phyloP scores from a whole-genome alignment of 92 coral and sea anemone species.

The Porites cylindrica region DNA sequence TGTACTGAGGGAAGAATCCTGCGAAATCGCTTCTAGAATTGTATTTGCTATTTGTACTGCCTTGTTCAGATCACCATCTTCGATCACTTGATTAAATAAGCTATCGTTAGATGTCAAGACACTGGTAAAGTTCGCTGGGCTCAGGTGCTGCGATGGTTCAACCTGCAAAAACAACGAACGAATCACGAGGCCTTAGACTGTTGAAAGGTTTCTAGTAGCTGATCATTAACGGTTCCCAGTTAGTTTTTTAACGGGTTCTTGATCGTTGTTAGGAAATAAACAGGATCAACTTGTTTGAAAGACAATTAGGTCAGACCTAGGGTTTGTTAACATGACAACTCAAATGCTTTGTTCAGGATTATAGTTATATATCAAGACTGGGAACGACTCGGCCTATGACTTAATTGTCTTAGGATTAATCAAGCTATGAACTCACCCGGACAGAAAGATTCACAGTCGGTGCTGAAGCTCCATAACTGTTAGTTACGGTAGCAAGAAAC shows the following conservation, averaged over 20 bases:
- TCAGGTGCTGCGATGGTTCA: constrained; percentile 14
- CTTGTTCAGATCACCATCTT: constrained; percentile 21
- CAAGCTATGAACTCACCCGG: neutral
- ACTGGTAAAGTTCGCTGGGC: constrained; percentile 7
- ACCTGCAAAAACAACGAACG: constrained; percentile 15
- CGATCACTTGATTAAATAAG: neutral
- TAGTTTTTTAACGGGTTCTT: too few species aligned
- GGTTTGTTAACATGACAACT: too few species aligned
- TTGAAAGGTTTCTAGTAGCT: too few species aligned
- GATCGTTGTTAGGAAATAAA: too few species aligned
- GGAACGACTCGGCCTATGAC: neutral
- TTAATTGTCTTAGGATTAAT: neutral
- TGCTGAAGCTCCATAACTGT: constrained; percentile 37
- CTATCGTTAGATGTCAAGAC: constrained; percentile 24
- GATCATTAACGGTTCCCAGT: too few species aligned
- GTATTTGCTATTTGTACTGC: constrained; percentile 40
- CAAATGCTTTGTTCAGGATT: too few species aligned
- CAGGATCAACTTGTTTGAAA: too few species aligned
- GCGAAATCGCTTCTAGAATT: constrained; percentile 17
- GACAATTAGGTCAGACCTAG: too few species aligned
- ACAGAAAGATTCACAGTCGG: constrained; percentile 4
- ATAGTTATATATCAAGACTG: neutral
- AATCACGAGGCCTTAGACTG: too few species aligned
- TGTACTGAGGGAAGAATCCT: neutral
- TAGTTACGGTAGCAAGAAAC: constrained; percentile 2